Base-by-base conservation (phyloP, 2,888 invertebrate species). In the Hydriomena furcata region DNA sequence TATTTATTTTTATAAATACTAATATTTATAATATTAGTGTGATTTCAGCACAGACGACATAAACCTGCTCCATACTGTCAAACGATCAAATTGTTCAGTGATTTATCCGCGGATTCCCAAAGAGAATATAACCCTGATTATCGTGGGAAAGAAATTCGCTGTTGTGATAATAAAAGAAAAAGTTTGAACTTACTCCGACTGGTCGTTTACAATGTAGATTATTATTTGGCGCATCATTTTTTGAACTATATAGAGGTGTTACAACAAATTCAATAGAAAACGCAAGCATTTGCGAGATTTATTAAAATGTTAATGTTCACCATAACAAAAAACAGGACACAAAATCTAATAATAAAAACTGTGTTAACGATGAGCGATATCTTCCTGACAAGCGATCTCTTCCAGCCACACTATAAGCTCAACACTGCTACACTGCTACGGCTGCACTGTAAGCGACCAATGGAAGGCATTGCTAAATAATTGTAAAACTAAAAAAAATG, bases 191-290 rank as follows among this genome's bases (percentile, higher is more conserved):
- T 77, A 76, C 82, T 80, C 73, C 66, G 73, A 63, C 67, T 76
- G 76, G 73, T 70, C 72, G 73, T 77, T 71, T 76, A 79, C 75
- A 78, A 79, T 79, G 79, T 76, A 79, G 82, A 83, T 84, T 85
- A 82, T 81, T 79, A 73, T 75, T 75, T 73, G 60, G 68, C 61
- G 68, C 68, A 74, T 80, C 73, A 72, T 74, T 69, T 59, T 50
- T 35, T 48, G 60, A 83, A 61, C 32, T 65, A 38, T 63, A 78
- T 60, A 66, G 80, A 82, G 86, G 28, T 66, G 78, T 41, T 65
- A 55, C 52, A 58, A 50, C 47, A 2, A 1, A 5, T 36, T 30
- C 23, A n/a, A n/a, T n/a, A n/a, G n/a, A n/a, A n/a, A n/a, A n/a
- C n/a, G n/a, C n/a, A n/a, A n/a, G n/a, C n/a, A n/a, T n/a, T n/a